Percentiles rank a stretch among this genome's conserved stretches.
These are phyloP conservation scores for Steinernema hermaphroditum DNA, from an alignment of 2,888 invertebrate genomes.

Conservation along the genomic window DNA sequence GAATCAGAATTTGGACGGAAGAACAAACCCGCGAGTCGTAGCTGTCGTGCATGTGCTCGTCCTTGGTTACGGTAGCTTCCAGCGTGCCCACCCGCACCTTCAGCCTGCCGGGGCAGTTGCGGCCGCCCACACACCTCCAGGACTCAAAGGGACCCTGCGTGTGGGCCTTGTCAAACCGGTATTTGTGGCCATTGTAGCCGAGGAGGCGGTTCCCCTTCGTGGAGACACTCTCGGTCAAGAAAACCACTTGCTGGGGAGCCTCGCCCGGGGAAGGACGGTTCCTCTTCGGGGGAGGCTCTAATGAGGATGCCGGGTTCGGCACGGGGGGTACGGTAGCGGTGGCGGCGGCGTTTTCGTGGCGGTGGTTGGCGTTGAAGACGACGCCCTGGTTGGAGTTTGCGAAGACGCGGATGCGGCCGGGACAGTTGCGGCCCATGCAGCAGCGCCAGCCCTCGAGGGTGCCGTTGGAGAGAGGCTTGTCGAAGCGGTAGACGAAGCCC, in stretches of 20 bases:
- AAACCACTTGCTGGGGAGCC: neutral
- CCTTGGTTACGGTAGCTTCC: constrained; percentile 20
- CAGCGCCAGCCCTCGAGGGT: constrained; percentile 14
- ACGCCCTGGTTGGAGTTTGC: neutral
- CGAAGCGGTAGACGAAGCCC: constrained; percentile 20
- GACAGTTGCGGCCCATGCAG: constrained; percentile 18
- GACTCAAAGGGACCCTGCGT: constrained; percentile 10
- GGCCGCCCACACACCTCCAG: constrained; percentile 1
- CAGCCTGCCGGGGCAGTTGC: constrained; percentile 4
- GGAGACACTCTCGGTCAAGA: constrained; percentile 25
- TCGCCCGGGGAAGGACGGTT: neutral
- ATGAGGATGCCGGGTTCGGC: neutral
- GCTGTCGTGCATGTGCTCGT: constrained; percentile 22
- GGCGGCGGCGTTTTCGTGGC: neutral
- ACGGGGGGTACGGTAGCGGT: neutral
- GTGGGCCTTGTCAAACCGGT: constrained; percentile 14
- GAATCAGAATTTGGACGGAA: no score
- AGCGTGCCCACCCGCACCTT: neutral
- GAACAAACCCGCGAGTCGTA: neutral
- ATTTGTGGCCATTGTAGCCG: constrained; percentile 9
- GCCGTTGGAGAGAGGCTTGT: neutral
- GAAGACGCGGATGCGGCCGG: constrained; percentile 14
- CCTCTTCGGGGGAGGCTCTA: neutral
- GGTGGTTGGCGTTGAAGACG: constrained; percentile 23
- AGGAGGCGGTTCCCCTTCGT: constrained; percentile 16